These are phyloP conservation scores for Xenops minutus DNA, from an alignment of 2,797 vertebrate species.

Conservation along the genomic window DNA sequence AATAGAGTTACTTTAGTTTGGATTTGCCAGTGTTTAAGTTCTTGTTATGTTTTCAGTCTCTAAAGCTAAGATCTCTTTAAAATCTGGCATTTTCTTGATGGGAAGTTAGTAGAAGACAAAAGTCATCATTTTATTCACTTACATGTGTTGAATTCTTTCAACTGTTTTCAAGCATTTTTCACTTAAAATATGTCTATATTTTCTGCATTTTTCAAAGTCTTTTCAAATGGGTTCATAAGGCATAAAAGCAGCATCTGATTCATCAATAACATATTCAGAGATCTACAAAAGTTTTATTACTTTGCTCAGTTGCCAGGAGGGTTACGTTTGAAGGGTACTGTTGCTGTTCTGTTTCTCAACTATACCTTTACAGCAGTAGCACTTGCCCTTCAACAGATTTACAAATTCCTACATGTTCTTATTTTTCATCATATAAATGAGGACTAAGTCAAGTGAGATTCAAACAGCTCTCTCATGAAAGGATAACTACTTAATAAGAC, in stretches of 20 bases:
- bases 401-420: constrained; percentile 38
- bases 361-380: neutral
- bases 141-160: neutral
- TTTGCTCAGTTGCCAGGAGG: neutral
- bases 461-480: constrained; percentile 44
- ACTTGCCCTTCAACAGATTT: constrained; percentile 41
- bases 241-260: neutral
- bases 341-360: neutral
- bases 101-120: neutral
- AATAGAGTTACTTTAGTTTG: neutral
- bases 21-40: neutral
- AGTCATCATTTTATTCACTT: neutral
- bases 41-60: neutral
- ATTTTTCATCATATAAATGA: constrained; percentile 53
- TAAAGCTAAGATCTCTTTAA: neutral
- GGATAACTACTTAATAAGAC: constrained; percentile 63
- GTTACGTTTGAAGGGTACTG: neutral
- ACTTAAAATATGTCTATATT: neutral
- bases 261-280: neutral
- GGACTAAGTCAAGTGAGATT: constrained; percentile 49
- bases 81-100: neutral
- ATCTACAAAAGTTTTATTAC: neutral
- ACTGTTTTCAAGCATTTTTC: neutral
- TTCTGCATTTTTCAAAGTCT: neutral
- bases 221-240: neutral